Percentiles rank a stretch among this genome's conserved stretches.
phyloP scores from a whole-genome alignment of 2,797 vertebrate species.

The Dipus sagitta region DNA sequence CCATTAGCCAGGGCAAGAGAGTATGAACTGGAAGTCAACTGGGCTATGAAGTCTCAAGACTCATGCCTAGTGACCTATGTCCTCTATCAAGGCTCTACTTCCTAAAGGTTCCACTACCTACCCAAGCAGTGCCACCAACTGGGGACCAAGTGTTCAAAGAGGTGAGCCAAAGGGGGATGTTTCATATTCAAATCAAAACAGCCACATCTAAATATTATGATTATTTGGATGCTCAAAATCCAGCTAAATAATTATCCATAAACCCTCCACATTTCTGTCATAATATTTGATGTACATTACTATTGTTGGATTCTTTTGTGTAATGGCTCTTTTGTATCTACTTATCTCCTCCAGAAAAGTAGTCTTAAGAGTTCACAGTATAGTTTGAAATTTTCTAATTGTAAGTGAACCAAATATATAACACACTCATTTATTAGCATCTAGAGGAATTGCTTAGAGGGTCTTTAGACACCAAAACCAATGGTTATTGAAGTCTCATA shows the following conservation, averaged over 20 bases:
- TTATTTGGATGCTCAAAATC: slow-evolving; percentile 18
- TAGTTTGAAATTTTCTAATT: neutral
- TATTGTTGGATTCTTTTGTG: neutral
- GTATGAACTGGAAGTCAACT: too few species aligned
- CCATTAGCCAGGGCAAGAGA: too few species aligned
- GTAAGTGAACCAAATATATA: neutral
- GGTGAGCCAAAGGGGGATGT: too few species aligned
- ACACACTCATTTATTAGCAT: neutral
- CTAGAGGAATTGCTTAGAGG: neutral
- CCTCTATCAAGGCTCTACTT: too few species aligned
- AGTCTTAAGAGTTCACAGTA: neutral
- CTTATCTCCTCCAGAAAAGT: neutral
- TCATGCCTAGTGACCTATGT: too few species aligned
- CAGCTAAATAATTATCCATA: neutral
- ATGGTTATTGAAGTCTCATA: neutral
- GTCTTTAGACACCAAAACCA: neutral
- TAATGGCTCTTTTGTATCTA: neutral
- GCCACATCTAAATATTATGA: neutral
- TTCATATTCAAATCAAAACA: too few species aligned
- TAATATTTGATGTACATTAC: neutral
- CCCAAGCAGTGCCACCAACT: too few species aligned
- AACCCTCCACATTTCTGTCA: neutral
- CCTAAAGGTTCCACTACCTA: too few species aligned
- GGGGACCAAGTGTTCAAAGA: too few species aligned
- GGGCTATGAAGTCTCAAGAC: too few species aligned